phyloP scores from a whole-genome alignment of 2,888 invertebrate species.

The Nymphalis c-album region DNA sequence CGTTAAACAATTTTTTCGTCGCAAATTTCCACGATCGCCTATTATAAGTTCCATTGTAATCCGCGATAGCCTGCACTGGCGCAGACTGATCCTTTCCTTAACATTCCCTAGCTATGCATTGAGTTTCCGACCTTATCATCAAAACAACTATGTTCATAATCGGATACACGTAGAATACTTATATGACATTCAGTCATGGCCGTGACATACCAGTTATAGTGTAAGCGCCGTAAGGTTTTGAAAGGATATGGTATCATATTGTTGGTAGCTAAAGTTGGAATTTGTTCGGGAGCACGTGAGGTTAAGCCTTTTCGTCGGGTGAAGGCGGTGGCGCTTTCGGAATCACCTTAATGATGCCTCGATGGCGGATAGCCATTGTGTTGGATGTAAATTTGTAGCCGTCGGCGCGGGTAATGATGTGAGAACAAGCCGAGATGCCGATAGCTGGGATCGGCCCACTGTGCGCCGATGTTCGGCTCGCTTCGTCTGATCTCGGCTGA shows the following conservation, averaged over 20 bases:
- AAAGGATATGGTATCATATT: slow-evolving; percentile 45
- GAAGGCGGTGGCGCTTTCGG: slow-evolving; percentile 76
- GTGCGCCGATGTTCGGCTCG: slow-evolving; percentile 30
- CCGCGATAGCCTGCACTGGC: slow-evolving; percentile 70
- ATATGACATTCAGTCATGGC: slow-evolving; percentile 76
- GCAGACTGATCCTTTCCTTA: slow-evolving; percentile 72
- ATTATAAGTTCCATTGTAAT: slow-evolving; percentile 74
- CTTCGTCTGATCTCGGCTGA: slow-evolving; percentile 26
- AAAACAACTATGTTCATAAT: slow-evolving; percentile 43
- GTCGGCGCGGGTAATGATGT: slow-evolving; percentile 82
- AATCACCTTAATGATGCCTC: slow-evolving; percentile 82
- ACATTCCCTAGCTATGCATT: slow-evolving; percentile 49
- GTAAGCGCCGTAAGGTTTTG: slow-evolving; percentile 52
- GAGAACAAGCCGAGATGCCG: slow-evolving; percentile 81
- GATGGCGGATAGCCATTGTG: slow-evolving; percentile 82
- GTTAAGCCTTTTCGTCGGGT: slow-evolving; percentile 55
- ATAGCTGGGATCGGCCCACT: slow-evolving; percentile 40
- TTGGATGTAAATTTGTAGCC: slow-evolving; percentile 82
- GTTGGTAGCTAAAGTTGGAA: slow-evolving; percentile 48
- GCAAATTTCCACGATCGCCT: slow-evolving; percentile 56
- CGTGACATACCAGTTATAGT: slow-evolving; percentile 44
- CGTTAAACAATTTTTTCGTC: slow-evolving; percentile 31
- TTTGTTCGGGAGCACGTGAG: slow-evolving; percentile 42
- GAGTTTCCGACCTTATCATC: slow-evolving; percentile 58
- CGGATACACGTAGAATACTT: slow-evolving; percentile 50